Percentiles rank a stretch among this genome's conserved stretches.
Conservation (phyloP, 2,888 invertebrate genomes). For the Cordilura impudica region DNA sequence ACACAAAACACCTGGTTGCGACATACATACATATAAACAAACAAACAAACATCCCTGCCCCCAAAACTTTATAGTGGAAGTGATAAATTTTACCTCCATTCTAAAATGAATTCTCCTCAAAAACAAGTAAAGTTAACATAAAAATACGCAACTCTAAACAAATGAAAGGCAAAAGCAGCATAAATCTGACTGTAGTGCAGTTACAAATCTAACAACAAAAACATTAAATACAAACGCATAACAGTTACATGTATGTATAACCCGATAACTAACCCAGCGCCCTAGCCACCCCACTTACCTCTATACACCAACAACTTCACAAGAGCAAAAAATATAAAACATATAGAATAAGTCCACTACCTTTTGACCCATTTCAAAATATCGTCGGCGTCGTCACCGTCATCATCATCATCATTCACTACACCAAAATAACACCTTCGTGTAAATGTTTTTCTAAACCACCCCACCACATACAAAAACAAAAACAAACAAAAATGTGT, state of each 20-base stretch:
- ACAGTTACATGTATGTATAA: not conserved
- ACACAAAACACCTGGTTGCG: constrained; percentile 9
- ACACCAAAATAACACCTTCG: constrained; percentile 5
- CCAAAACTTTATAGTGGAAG: not conserved
- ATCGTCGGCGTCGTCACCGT: constrained; percentile 8
- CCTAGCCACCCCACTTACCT: not conserved
- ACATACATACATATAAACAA: not conserved
- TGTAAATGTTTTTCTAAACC: constrained; percentile 13
- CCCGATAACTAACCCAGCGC: not conserved
- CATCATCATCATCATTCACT: not conserved
- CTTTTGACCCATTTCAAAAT: constrained; percentile 60
- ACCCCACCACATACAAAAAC: not conserved
- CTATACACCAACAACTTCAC: not conserved
- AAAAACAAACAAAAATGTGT: not conserved
- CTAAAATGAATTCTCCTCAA: not conserved
- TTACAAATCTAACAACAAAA: constrained; percentile 15
- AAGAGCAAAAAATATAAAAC: not conserved
- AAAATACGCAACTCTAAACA: constrained; percentile 13
- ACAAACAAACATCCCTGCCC: not conserved
- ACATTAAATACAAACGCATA: not conserved
- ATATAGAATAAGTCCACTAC: constrained; percentile 25
- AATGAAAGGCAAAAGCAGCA: not conserved
- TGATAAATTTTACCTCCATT: not conserved
- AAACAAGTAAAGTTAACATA: not conserved
- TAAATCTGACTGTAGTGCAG: constrained; percentile 5